Base-by-base conservation (phyloP, 1,140 invertebrate species). In the Rhyacophila brunnea region DNA sequence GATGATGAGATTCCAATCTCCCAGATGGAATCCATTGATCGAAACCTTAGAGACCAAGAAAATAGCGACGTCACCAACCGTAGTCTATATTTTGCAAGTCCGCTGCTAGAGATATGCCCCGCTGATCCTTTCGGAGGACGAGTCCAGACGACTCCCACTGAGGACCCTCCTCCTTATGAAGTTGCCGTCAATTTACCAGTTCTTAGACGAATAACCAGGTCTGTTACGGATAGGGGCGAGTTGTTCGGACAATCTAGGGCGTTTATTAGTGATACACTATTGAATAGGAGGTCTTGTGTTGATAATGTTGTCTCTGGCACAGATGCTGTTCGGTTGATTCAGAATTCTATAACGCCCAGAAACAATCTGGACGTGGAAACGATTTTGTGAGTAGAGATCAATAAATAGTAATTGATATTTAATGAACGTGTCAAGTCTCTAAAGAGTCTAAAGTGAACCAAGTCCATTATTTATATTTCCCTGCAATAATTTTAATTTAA, bases 101-200 rank as follows among this genome's bases (percentile, higher is more conserved):
- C 84, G n/a, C 74, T 87, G 19, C 80, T 82, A 45, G 80, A 83
- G 28, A 77, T 81, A 0, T 83, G 78, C 61, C 83, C 82, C 0
- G 72, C 74, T 17, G 84, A 86, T 75, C 83, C 84, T 0, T 85
- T 85, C 60, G 78, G 79, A 9, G 83, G 82, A 14, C 76, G 80
- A 50, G 71, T 79, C 0, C 75, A 75, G 57, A 76, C 75, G 0
- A 81, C 78, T 11, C 74, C 79, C 23, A 77, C 79, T 6, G 77
- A 73, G 58, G 77, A 76, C 46, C 78, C 73, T 2, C 77, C 75
- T 0, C 70, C 72, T 44, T 80, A 80, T 45, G 81, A 85, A 36
- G 77, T 84, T 57, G 74, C 78, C 0, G 64, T 80, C 1, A 79
- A 76, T 62, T 67, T 81, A 50, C 81, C 82, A 0, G 77, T 79